Conservation (phyloP, 1,140 invertebrate genomes). For the Achatina immaculata region DNA sequence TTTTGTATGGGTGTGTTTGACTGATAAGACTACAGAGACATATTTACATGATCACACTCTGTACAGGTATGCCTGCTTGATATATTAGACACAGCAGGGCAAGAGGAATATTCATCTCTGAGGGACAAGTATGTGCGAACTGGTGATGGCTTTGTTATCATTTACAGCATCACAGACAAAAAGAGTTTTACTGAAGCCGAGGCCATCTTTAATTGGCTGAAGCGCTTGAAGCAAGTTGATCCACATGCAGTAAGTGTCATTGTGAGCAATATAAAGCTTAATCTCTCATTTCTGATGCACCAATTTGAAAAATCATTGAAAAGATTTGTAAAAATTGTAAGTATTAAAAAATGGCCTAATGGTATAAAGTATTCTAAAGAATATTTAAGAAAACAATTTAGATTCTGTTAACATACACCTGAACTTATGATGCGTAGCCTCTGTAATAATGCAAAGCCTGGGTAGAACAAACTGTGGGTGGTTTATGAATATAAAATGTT, state of each 20-base stretch:
- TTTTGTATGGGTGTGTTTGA: too few relatives aligned
- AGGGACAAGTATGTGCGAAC: conserved; percentile 74
- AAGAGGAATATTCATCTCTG: conserved; percentile 75
- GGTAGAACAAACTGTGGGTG: too few relatives aligned
- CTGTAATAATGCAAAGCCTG: too few relatives aligned
- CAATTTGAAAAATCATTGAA: too few relatives aligned
- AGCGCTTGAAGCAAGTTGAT: conserved; percentile 83
- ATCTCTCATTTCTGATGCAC: neutral
- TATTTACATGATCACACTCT: too few relatives aligned
- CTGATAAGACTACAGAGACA: too few relatives aligned
- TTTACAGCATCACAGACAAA: conserved; percentile 92
- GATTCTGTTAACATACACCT: too few relatives aligned
- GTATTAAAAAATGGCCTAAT: too few relatives aligned
- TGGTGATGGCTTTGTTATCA: conserved; percentile 91
- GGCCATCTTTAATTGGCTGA: conserved; percentile 93
- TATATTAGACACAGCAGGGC: conserved; percentile 98
- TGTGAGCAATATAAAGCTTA: neutral
- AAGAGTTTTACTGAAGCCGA: conserved; percentile 96
- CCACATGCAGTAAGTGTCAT: conserved; percentile 73
- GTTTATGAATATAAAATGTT: too few relatives aligned
- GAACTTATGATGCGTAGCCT: too few relatives aligned
- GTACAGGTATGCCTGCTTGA: conserved; percentile 94
- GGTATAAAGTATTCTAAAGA: neutral
- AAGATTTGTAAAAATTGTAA: conserved; percentile 1
- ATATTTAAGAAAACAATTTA: neutral